Base-by-base conservation (phyloP, 2,113 vertebrate genomes). In the Psittacus erithacus region DNA sequence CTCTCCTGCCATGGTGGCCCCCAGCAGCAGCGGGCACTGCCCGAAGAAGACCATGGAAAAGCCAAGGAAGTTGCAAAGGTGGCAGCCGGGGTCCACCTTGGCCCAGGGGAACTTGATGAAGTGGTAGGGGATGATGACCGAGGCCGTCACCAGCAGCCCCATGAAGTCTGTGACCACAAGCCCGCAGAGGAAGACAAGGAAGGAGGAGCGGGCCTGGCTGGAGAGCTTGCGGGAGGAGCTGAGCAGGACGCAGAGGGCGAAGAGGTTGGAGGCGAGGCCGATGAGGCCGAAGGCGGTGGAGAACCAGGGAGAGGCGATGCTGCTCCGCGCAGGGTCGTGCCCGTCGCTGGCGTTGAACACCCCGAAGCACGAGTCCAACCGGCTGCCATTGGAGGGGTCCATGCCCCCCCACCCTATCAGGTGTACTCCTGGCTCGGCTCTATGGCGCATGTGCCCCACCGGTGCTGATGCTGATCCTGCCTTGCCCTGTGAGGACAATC, bases 21-120 rank as follows among this genome's bases (percentile, higher is more conserved):
- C 98, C 49, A 99, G 98, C 63, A 99, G 95, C 95, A 99, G 97
- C 0, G 99, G 99, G 53, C 98, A 99, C 82, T 99, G 98, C 86
- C 99, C 99, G 0, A 99, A 99, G 95, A 99, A 99, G n/a, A 99
- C 98, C 99, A 99, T 99, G 64, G 98, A 98, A 73, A 99, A 98
- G 5, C 99, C 99, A 50, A 99, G 98, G 95, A 99, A 99, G 96
- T 98, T 98, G 97, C 99, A 99, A 73, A 99, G 98, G 84, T 98
- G 98, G 96, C 99, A 99, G 74, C 95, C 4, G 0, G 99, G 98
- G 95, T 99, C 99, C 22, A 98, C 90, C 2, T 63, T 0, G 1
- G 71, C 91, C 99, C 99, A 99, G 86, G 98, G 44, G 33, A 99
- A 98, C 33, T 91, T 91, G 3, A 92, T 97, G 13, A 98, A 65